These are phyloP conservation scores for Anableps anableps DNA, from an alignment of 2,797 vertebrate species.

Conservation along the genomic window DNA sequence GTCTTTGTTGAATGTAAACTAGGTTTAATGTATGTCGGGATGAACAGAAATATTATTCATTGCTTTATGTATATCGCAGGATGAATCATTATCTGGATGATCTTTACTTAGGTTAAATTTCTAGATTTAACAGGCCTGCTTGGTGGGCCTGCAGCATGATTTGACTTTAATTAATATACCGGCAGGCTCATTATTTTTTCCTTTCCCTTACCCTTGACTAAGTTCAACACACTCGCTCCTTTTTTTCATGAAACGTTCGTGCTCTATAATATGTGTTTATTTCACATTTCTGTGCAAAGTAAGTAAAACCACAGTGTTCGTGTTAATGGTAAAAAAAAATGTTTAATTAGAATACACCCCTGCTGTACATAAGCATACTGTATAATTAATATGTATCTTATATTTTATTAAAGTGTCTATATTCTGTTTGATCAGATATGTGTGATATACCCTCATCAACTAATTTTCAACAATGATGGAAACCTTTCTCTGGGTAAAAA, in stretches of 20 bases:
- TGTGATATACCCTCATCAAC: constrained; percentile 71
- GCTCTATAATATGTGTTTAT: constrained; percentile 58
- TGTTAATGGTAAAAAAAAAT: constrained; percentile 58
- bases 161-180: constrained; percentile 58
- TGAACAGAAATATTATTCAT: constrained; percentile 68
- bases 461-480: constrained; percentile 48
- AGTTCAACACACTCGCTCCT: constrained; percentile 17
- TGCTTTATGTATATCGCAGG: constrained; percentile 60
- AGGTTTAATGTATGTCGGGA: constrained; percentile 60
- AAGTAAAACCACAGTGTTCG: constrained; percentile 65
- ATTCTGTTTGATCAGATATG: constrained; percentile 81
- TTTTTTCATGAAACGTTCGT: constrained; percentile 39
- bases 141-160: constrained; percentile 49
- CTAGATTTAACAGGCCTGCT: constrained; percentile 25
- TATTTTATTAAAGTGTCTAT: constrained; percentile 85
- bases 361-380: constrained; percentile 79
- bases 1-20: constrained; percentile 74
- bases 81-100: constrained; percentile 59
- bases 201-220: constrained; percentile 24
- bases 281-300: constrained; percentile 65
- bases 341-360: constrained; percentile 74
- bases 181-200: constrained; percentile 39
- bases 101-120: constrained; percentile 48
- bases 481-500: constrained; percentile 11
- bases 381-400: constrained; percentile 82